Base-by-base conservation (phyloP, 2,797 vertebrate species). In the Taenioides sp. region DNA sequence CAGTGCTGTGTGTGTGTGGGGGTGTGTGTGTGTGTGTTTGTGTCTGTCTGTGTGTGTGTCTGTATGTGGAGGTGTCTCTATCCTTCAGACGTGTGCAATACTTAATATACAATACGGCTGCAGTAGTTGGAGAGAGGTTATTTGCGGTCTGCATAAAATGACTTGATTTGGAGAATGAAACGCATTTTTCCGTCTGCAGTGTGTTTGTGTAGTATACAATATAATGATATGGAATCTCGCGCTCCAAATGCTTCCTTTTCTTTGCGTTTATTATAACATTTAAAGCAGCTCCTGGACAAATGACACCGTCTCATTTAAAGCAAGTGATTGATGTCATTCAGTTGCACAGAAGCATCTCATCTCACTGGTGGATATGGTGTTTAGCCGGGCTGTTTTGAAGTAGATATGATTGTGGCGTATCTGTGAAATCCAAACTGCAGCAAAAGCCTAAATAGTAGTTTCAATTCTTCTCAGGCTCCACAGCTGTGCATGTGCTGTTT, bases 401-500 rank as follows among this genome's bases (percentile, higher is more conserved):
- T 28, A 25, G 7, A 28, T 7, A 27, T 17, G n/a, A 57, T 28
- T 27, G 14, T 59, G 57, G 25, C 25, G 16, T 28, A 17, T 59
- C 16, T 16, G 25, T 59, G 25, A 28, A 59, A 59, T 16, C 14
- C 54, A 57, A 57, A 57, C n/a, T 57, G 54, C 57, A 59, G 23
- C 25, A 59, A 28, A 59, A 6, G 3, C 27, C 23, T 59, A 16
- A 59, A 59, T 59, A 59, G 57, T 34, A 20, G 28, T 34, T 31
- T 31, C 59, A 4, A 20, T 61, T 34, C 34, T 63, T 63, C n/a
- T 63, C 11, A 40, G n/a, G 34, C 22, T 40, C n/a, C 61, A 63
- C 61, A 40, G 34, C 61, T 63, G 34, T 63, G 61, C 9, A 20
- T n/a, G 18, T 10, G n/a, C 61, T 65, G 23, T 50, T 65, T 65